A percentile compares a stretch with the other conserved stretches of the same genome.
phyloP scores from a whole-genome alignment of 2,797 vertebrate species.

The Enteromius anoplus region DNA sequence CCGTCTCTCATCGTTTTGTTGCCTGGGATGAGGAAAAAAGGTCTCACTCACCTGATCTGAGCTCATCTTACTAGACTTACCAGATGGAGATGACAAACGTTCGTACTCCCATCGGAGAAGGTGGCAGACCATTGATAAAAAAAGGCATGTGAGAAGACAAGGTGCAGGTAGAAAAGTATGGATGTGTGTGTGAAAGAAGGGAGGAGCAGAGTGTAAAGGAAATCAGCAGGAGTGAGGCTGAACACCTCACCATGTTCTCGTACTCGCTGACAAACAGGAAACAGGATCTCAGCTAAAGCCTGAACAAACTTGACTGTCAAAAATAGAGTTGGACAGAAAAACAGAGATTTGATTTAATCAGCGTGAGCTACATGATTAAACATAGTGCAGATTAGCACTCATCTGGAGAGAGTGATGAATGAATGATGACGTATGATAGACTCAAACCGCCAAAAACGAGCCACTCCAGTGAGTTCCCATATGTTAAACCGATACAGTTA shows the following conservation, averaged over 20 bases:
- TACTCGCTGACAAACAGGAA: slow-evolving; percentile 43
- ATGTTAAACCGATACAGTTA: background rate
- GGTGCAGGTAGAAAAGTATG: background rate
- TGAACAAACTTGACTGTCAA: slow-evolving; percentile 31
- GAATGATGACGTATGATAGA: slow-evolving; percentile 18
- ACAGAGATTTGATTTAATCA: slow-evolving; percentile 52
- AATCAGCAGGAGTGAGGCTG: slow-evolving; percentile 49
- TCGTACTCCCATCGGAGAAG: background rate
- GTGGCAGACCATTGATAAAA: background rate
- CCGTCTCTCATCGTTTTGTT: background rate
- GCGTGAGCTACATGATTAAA: slow-evolving; percentile 51
- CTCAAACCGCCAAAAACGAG: slow-evolving; percentile 1
- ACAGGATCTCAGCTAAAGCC: slow-evolving; percentile 34
- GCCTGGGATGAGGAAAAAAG: background rate
- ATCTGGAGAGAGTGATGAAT: slow-evolving; percentile 27
- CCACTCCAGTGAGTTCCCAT: background rate
- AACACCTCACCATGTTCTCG: slow-evolving; percentile 42
- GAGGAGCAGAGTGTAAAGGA: slow-evolving; percentile 14
- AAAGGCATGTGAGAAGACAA: background rate
- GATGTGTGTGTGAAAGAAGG: slow-evolving; percentile 3
- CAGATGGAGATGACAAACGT: background rate
- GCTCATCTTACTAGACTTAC: background rate
- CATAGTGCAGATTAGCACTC: slow-evolving; percentile 33
- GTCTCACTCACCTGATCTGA: background rate
- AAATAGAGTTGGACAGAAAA: slow-evolving; percentile 52